Evolutionary conservation across 2,797 vertebrate species (phyloP), one percentile per base, ranked within the genome.

Genomic region (Thalassophryne amazonica): DNA sequence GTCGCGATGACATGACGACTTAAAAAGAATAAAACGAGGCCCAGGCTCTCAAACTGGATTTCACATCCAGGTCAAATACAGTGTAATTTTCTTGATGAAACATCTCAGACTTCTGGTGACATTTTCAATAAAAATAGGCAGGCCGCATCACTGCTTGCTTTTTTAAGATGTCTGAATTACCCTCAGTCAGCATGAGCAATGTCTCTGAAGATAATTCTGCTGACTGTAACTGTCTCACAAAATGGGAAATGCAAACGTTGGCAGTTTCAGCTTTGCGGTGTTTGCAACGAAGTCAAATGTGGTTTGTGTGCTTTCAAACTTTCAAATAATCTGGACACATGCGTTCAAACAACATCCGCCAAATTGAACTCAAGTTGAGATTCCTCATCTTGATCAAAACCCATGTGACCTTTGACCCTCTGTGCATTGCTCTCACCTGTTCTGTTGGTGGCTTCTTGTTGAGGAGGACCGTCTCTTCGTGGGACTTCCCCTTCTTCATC

Each of bases 401-500:
- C 40, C n/a, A 15, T 1, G 29, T 15, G 13, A 19, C 27, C 5
- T 11, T 3, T 8, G 13, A 49, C 12, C 11, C 18, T 15, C 19
- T 13, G 23, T 24, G 30, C 7, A 10, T 2, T 18, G 28, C 15
- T 7, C 81, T 68, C 22, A 90, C 88, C 89, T 90, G 78, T 42
- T 84, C 80, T 54, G 64, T 36, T 24, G 72, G 7, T 2, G 76
- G 71, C 51, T 78, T 86, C 69, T 87, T 89, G 42, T 86, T 78
- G 37, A 95, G 86, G 16, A 94, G 90, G 32, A 90, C 92, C 0
- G 88, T 86, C 60, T 92, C 90, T 60, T 96, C 93, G 0, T 91
- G 89, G 41, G 80, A 59, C 59, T 92, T 91, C 28, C 93, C 91
- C 1, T 91, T 80, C 61, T 92, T 94, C 89, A 92, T 90, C 75